phyloP scores from a whole-genome alignment of 2,797 vertebrate species.

The Sebastes kiyomatsui region DNA sequence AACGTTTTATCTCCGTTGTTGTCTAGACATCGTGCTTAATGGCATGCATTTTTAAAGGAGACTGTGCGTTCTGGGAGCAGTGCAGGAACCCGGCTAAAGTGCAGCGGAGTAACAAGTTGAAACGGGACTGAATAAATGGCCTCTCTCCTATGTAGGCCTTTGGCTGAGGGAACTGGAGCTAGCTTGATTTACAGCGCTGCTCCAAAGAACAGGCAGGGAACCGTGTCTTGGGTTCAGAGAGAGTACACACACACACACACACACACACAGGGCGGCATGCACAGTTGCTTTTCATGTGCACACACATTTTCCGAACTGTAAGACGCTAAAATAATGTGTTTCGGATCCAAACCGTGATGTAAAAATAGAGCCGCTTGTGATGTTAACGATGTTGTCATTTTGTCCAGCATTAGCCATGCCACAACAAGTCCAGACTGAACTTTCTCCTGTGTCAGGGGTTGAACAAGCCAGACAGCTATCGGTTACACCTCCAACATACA shows the following conservation, averaged over 20 bases:
- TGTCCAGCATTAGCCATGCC: conserved; percentile 20
- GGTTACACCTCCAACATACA: conserved; percentile 60
- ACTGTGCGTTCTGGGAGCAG: conserved; percentile 24
- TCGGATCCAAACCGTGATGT: not conserved
- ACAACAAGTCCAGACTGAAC: conserved; percentile 46
- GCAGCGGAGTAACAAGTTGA: conserved; percentile 55
- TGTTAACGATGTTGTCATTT: conserved; percentile 27
- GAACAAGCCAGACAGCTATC: conserved; percentile 68
- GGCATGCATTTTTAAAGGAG: conserved; percentile 57
- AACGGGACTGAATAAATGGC: conserved; percentile 51
- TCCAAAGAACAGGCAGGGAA: conserved; percentile 59
- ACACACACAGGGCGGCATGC: not conserved
- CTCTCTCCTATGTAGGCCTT: conserved; percentile 42
- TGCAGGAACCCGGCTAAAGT: conserved; percentile 47
- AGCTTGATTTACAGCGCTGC: conserved; percentile 63
- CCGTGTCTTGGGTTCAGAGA: conserved; percentile 48
- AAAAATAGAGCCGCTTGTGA: conserved; percentile 20
- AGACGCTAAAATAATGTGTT: not conserved
- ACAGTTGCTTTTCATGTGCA: not conserved
- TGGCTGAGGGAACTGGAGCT: conserved; percentile 52
- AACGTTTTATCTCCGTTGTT: conserved; percentile 31
- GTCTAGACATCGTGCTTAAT: conserved; percentile 46
- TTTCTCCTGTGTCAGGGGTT: conserved; percentile 50
- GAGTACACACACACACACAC: conserved; percentile 21
- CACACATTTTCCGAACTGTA: conserved; percentile 6